These are phyloP conservation scores for Meriones unguiculatus DNA, from an alignment of 2,113 vertebrate species.

Conservation along the genomic window DNA sequence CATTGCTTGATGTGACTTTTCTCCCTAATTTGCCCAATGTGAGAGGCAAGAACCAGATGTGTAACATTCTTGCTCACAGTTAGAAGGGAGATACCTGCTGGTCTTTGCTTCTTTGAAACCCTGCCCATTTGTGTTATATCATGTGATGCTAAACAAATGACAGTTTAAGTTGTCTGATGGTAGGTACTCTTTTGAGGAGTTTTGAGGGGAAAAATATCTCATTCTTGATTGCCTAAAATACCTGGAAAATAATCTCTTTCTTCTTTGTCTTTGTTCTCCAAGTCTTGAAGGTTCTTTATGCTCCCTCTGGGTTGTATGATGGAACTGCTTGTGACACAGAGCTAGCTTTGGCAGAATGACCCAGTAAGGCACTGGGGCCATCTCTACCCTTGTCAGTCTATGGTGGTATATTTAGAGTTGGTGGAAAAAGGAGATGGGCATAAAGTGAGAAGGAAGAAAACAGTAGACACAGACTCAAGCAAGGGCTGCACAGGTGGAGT, in stretches of 20 bases:
- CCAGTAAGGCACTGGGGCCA: neutral
- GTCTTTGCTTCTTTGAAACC: neutral
- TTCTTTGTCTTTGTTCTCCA: neutral
- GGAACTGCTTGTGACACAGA: neutral
- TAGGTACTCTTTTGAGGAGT: neutral
- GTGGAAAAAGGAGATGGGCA: neutral
- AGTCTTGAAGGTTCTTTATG: neutral
- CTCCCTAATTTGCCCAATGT: neutral
- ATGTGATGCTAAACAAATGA: neutral
- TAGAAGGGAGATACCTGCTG: neutral
- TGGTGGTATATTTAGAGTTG: neutral
- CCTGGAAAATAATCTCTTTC: neutral
- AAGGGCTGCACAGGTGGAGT: too few relatives aligned
- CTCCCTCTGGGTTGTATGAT: neutral
- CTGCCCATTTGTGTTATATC: neutral
- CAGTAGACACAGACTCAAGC: neutral
- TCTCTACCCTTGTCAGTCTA: neutral
- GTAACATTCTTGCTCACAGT: neutral
- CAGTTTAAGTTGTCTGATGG: neutral
- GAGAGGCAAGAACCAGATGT: neutral
- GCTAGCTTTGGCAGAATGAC: neutral
- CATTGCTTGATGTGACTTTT: neutral
- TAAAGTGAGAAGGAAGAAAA: neutral
- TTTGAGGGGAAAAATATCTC: neutral
- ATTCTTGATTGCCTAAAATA: constrained; percentile 4